Base-by-base conservation (phyloP, 1,140 invertebrate species). In the Himalopsyche phryganea region DNA sequence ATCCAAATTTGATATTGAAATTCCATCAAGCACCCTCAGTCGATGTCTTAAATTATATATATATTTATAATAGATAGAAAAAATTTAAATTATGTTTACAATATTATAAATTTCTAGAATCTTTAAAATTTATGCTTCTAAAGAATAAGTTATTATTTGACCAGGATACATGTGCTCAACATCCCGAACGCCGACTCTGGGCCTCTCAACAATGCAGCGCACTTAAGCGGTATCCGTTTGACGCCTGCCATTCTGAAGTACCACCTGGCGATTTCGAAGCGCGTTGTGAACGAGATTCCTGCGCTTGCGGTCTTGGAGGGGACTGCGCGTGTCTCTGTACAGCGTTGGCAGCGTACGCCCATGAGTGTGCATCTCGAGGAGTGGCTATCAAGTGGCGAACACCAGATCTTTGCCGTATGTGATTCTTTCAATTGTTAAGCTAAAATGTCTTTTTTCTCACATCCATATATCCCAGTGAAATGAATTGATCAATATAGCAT, bases 301-400 rank as follows among this genome's bases (percentile, higher is more conserved):
- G 92, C 73, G 90, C 85, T 18, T 96, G 94, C 71, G 91, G 94
- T 71, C 76, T 83, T 66, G 92, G 92, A 14, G 92, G 86, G 0
- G 92, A 95, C 70, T 96, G 93, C 68, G 87, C 90, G 52, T 96
- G 92, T 73, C 71, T 94, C 0, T 96, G 93, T 70, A 92, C 92
- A 1, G 88, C 92, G 0, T 75, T 96, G 11, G 87, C 91, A 0
- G 86, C 89, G 3, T 95, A 95, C 71, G 89, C 90, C 14, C 84
- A 92, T 65, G 84, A 86, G 65, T 96, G 93, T 69, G 86, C 84
- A 42, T 76, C 77, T 1, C 79, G 83, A 40, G 87, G 87, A 11
- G 81, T 89, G 13, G 80, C 81, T 5, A 81, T 94, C 7, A 84
- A 85, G 61, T 96, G 92, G 92, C 74, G 93, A 49, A 83, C 82